These are phyloP conservation scores for Enchytraeus crypticus DNA, from an alignment of 2,888 invertebrate genomes.

Conservation along the genomic window DNA sequence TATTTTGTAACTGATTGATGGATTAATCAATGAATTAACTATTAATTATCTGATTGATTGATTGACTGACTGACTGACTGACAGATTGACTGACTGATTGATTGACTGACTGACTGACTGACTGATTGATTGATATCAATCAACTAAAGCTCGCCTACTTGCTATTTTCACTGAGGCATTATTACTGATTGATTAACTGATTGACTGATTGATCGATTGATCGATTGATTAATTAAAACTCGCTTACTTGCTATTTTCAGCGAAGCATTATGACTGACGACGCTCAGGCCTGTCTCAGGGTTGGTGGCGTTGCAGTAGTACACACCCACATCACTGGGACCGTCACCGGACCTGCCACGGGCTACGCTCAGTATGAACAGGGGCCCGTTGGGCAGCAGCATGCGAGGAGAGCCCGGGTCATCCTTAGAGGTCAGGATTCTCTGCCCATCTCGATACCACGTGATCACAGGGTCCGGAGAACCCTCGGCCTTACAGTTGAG, in stretches of 20 bases:
- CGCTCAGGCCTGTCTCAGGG: slow-evolving; percentile 18
- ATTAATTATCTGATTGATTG: too few relatives aligned
- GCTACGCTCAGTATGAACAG: slow-evolving; percentile 67
- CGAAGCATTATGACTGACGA: slow-evolving; percentile 22
- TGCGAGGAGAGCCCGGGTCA: slow-evolving; percentile 72
- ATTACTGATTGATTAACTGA: too few relatives aligned
- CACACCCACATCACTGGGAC: slow-evolving; percentile 15
- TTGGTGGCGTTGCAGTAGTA: slow-evolving; percentile 27
- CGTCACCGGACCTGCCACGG: not conserved
- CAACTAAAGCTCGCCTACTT: not conserved
- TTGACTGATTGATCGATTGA: too few relatives aligned
- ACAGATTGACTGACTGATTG: too few relatives aligned
- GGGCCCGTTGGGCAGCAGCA: slow-evolving; percentile 69
- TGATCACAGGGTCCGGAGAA: slow-evolving; percentile 67
- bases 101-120: too few relatives aligned
- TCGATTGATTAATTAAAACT: too few relatives aligned
- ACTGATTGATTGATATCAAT: too few relatives aligned
- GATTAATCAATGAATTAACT: too few relatives aligned
- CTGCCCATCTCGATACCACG: slow-evolving; percentile 86
- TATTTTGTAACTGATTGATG: too few relatives aligned
- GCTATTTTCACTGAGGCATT: too few relatives aligned
- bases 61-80: too few relatives aligned
- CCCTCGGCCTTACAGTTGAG: slow-evolving; percentile 97
- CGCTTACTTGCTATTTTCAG: slow-evolving; percentile 22
- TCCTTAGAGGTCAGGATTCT: slow-evolving; percentile 58